These are phyloP conservation scores for Natrix natrix DNA, from an alignment of 2,797 vertebrate genomes.

Conservation along the genomic window DNA sequence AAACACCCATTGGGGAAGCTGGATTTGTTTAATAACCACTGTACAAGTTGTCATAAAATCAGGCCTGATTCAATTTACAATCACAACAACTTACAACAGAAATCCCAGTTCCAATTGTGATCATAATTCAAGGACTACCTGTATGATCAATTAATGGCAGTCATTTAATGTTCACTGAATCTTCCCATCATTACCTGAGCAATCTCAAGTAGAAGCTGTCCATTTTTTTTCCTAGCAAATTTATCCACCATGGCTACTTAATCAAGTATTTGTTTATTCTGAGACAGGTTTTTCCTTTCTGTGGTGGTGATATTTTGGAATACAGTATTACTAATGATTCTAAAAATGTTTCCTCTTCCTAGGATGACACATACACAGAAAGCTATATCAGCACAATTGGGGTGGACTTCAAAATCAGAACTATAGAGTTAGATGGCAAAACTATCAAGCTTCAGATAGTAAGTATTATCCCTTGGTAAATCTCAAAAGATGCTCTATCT, in stretches of 20 bases:
- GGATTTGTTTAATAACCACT: neutral
- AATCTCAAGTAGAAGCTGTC: neutral
- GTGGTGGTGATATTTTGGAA: neutral
- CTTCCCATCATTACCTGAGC: neutral
- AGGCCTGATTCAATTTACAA: neutral
- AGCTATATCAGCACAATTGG: conserved; percentile 99
- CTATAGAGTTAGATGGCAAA: conserved; percentile 98
- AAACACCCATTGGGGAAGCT: neutral
- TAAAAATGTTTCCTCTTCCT: conserved; percentile 42
- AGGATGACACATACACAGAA: conserved; percentile 99
- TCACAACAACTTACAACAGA: neutral
- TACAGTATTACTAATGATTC: neutral
- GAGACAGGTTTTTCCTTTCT: neutral
- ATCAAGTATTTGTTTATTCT: neutral
- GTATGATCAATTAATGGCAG: neutral
- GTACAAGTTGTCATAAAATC: neutral
- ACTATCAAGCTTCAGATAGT: conserved; percentile 99
- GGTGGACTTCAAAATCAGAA: conserved; percentile 99
- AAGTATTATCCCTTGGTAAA: conserved; percentile 68
- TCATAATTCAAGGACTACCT: neutral
- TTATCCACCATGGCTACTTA: neutral
- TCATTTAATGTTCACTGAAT: neutral
- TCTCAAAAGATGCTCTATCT: neutral
- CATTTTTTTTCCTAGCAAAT: neutral
- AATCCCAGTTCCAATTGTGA: neutral